Evolutionary conservation across 2,888 invertebrate genomes (phyloP).

Genomic region (Orchesellides sinensis): DNA sequence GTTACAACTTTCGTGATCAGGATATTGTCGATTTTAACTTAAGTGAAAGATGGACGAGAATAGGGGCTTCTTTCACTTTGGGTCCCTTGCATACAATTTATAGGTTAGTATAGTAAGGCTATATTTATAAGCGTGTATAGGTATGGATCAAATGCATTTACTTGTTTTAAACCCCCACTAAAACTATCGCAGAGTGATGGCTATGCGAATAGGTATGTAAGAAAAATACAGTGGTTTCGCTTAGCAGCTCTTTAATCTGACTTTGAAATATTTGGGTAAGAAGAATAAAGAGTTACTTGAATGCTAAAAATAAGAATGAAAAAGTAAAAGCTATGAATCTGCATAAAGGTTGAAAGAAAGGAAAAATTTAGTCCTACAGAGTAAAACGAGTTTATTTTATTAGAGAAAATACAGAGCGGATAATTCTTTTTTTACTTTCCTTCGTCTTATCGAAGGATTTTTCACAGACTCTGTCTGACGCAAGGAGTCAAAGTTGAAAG

Average conservation of each 20-base stretch:
- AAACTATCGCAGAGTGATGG: too few species aligned
- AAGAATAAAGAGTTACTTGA: constrained; percentile 3
- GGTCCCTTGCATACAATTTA: not conserved
- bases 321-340: constrained; percentile 2
- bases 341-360: constrained; percentile 1
- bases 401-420: not conserved
- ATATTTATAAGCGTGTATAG: too few species aligned
- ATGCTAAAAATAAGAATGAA: not conserved
- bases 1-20: constrained; percentile 5
- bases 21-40: constrained; percentile 25
- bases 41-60: constrained; percentile 31
- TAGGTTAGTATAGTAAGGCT: too few species aligned
- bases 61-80: constrained; percentile 1
- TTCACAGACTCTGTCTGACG: too few species aligned
- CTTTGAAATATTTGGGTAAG: not conserved
- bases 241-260: constrained; percentile 17
- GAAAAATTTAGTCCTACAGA: not conserved
- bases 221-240: too few species aligned
- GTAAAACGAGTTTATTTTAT: not conserved
- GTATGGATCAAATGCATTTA: too few species aligned
- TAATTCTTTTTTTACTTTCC: not conserved
- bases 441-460: too few species aligned
- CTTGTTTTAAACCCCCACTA: too few species aligned
- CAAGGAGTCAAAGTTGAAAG: too few species aligned
- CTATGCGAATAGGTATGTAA: too few species aligned